Evolutionary conservation across 2,797 vertebrate genomes (phyloP).

Genomic region (Aselliscus stoliczkanus): DNA sequence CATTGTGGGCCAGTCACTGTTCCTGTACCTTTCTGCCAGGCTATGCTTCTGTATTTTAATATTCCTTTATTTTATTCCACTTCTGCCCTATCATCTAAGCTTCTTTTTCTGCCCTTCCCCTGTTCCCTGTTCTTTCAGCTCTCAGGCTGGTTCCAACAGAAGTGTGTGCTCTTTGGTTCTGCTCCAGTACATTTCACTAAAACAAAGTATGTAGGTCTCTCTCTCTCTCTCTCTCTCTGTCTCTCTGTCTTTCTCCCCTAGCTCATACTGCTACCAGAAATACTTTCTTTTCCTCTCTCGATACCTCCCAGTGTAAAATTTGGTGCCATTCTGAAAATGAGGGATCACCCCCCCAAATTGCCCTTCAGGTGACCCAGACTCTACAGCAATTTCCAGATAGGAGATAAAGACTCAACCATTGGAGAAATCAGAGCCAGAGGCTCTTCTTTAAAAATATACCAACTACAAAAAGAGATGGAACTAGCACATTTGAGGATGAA

Average conservation of each 20-base stretch:
- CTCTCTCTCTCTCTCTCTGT: neutral
- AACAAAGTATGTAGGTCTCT: neutral
- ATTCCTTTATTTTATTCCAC: neutral
- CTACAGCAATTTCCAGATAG: neutral
- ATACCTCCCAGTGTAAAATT: neutral
- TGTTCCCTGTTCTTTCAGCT: neutral
- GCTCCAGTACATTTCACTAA: neutral
- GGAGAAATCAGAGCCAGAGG: neutral
- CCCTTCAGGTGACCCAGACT: neutral
- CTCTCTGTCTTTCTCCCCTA: too few relatives aligned
- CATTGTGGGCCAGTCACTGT: neutral
- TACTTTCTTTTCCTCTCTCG: neutral
- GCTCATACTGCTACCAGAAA: neutral
- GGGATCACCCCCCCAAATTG: neutral
- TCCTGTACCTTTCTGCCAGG: accelerated
- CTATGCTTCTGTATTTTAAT: neutral
- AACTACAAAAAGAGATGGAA: neutral
- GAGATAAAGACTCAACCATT: neutral
- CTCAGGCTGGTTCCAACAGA: neutral
- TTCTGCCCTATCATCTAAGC: neutral
- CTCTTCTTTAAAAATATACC: neutral
- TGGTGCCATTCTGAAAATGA: neutral
- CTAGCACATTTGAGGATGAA: neutral
- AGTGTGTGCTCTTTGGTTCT: neutral
- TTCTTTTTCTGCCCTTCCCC: too few relatives aligned